Conservation (phyloP, 2,888 invertebrate species). For the Dromius quadrimaculatus region DNA sequence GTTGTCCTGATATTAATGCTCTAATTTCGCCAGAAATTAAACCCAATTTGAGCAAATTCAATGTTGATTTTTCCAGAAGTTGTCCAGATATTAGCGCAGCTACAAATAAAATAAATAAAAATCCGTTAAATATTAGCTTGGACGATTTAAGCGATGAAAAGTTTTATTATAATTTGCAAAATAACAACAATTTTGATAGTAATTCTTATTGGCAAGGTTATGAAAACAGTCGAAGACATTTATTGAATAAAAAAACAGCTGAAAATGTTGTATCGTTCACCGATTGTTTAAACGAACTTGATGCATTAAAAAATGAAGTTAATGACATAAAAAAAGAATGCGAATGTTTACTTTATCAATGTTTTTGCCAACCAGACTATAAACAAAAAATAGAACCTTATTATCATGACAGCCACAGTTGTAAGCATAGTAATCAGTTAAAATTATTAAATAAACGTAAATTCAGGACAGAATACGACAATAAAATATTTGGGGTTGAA, state of each 20-base stretch:
- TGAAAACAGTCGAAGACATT: conserved; percentile 2
- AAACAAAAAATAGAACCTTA: conserved; percentile 2
- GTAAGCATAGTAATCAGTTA: not conserved
- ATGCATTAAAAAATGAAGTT: conserved; percentile 43
- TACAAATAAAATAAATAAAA: not conserved
- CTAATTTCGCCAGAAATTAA: conserved; percentile 6
- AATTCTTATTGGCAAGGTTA: conserved; percentile 12
- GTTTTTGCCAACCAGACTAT: conserved; percentile 28
- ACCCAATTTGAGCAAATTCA: conserved; percentile 13
- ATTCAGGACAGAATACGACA: conserved; percentile 20
- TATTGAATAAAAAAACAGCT: not conserved
- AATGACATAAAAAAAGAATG: conserved; percentile 45
- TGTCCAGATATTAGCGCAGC: conserved; percentile 29
- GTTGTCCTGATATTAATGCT: conserved; percentile 45
- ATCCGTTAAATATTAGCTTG: not conserved
- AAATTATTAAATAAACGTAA: conserved; percentile 28
- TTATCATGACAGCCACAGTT: no score
- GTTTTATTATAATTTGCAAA: not conserved
- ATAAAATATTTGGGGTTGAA: conserved; percentile 3
- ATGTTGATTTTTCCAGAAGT: conserved; percentile 24
- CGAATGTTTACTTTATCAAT: conserved; percentile 39
- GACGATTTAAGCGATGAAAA: not conserved
- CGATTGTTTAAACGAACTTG: conserved; percentile 42
- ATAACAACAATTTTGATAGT: no score
- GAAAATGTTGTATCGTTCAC: conserved; percentile 33